Evolutionary conservation across 2,888 invertebrate species (phyloP).

Genomic region (Troides oblongomaculatus): DNA sequence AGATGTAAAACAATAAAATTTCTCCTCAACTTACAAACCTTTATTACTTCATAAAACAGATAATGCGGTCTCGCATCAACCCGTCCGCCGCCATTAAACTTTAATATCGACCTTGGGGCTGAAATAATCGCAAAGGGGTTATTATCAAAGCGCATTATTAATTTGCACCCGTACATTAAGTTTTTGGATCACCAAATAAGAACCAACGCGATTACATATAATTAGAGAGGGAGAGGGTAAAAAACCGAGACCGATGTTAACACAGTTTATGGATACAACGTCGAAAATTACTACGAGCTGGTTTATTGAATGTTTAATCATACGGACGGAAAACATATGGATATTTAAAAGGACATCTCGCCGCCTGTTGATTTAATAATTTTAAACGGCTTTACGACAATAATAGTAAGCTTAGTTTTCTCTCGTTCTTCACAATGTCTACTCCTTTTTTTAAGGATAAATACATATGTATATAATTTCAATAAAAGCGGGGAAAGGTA

Average conservation of each 20-base stretch:
- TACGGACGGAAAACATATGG: conserved; percentile 10
- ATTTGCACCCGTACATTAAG: conserved; percentile 27
- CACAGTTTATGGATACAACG: conserved; percentile 8
- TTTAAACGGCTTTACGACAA: no score
- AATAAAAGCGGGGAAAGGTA: no score
- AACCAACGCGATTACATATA: conserved; percentile 12
- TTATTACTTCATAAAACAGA: conserved; percentile 27
- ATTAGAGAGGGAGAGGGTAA: conserved; percentile 9
- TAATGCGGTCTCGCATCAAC: conserved; percentile 17
- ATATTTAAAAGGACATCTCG: conserved; percentile 5
- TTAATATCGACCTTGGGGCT: conserved; percentile 14
- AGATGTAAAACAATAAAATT: conserved; percentile 22
- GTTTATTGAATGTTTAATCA: conserved; percentile 33
- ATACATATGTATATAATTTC: no score
- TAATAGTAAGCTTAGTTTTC: no score
- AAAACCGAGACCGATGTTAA: conserved; percentile 1
- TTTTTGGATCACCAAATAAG: conserved; percentile 28
- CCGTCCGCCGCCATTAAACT: conserved; percentile 21
- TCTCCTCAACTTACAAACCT: conserved; percentile 18
- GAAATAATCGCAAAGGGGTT: conserved; percentile 40
- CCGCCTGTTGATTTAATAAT: no score
- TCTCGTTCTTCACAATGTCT: no score
- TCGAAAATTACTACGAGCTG: conserved; percentile 17
- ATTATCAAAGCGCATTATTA: conserved; percentile 27
- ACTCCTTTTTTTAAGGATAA: no score